Evolutionary conservation across 2,888 invertebrate species (phyloP).

Genomic region (Anthoptus insignis): DNA sequence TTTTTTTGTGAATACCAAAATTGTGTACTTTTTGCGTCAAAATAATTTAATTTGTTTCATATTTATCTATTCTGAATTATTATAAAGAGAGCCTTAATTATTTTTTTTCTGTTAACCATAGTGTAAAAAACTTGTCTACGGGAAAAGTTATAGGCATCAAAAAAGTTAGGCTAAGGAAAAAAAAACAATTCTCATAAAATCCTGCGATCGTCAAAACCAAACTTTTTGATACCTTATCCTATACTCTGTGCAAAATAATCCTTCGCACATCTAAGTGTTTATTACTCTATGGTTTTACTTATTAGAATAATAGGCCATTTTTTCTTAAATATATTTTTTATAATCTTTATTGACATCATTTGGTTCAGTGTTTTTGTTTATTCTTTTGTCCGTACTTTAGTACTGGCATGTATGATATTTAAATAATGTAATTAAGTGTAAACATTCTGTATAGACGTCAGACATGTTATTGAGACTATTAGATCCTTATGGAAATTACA

Average conservation of each 20-base stretch:
- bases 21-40: too few species aligned
- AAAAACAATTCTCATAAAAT: too few species aligned
- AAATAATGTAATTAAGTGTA: slow-evolving; percentile 48
- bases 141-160: too few species aligned
- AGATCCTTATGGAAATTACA: slow-evolving; percentile 28
- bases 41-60: too few species aligned
- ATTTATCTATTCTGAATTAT: too few species aligned
- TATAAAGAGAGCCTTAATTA: too few species aligned
- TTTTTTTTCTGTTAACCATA: too few species aligned
- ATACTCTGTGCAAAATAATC: neutral
- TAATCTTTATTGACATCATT: slow-evolving; percentile 11
- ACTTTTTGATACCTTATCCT: neutral
- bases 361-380: slow-evolving; percentile 22
- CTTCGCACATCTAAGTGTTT: neutral
- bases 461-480: slow-evolving; percentile 43
- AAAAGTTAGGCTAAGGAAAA: too few species aligned
- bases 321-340: neutral
- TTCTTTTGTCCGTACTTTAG: neutral
- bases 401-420: slow-evolving; percentile 21
- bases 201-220: neutral
- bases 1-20: too few species aligned
- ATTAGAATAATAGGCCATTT: neutral
- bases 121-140: too few species aligned
- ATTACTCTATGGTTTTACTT: neutral
- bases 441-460: slow-evolving; percentile 54